Evolutionary conservation across 2,888 invertebrate species (phyloP), one percentile per base, ranked within the genome.

Genomic region (Hypercompe scribonia): DNA sequence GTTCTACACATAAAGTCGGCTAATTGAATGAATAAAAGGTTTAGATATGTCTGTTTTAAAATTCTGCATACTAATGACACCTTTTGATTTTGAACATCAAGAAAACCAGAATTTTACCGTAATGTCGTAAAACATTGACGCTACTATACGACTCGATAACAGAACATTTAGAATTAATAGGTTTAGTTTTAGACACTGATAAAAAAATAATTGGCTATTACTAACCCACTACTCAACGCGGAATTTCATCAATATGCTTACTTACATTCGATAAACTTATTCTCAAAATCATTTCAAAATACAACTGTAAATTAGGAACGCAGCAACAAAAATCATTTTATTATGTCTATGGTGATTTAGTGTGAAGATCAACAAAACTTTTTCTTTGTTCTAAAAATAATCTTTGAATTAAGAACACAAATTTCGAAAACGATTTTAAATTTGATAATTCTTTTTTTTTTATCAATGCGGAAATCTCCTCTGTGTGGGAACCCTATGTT

Each of bases 21-120:
- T 58, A 31, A 46, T n/a, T 63, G 15, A 61, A 33, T 70, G 13
- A 21, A 65, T 31, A 36, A 13, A 73, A 78, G 21, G 24, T 24
- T 50, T 70, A 72, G 42, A 28, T 74, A 75, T 68, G 69, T 68
- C 68, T 65, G 33, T 70, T 77, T 74, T 76, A 76, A 78, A 68
- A 72, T 84, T 87, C 88, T 85, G 85, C 87, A 88, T 88, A 84
- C 80, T 84, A 86, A 88, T 88, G 80, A 81, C 81, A 81, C 83
- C 83, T 86, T 80, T 79, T 82, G 80, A 81, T 80, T 84, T 81
- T 71, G 63, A 67, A 46, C 72, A 81, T 84, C 80, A 83, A 84
- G 83, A 79, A 88, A 86, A 85, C 85, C 79, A 65, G 84, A 81
- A 75, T 72, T 76, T 46, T 80, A 78, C 79, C 78, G 83, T 74